Evolutionary conservation across 2,113 vertebrate genomes (phyloP), one percentile per base, ranked within the genome.

Genomic region (Anolis carolinensis): DNA sequence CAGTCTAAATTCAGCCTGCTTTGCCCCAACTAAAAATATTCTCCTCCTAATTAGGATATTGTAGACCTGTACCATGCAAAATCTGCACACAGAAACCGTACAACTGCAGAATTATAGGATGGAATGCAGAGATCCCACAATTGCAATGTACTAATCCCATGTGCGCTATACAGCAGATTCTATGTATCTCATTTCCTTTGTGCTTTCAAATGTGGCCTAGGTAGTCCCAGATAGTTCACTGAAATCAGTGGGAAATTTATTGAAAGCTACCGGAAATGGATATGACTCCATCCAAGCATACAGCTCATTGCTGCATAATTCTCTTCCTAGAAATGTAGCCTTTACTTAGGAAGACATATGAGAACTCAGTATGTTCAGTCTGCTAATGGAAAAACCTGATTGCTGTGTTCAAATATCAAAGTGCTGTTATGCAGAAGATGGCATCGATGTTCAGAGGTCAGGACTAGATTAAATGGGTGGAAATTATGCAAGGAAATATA

Each of bases 1-100:
- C 55, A 20, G 32, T 44, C 44, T n/a, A 74, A 74, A 25, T 27
- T 67, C 34, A 81, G 11, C 21, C 8, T 62, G 11, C 10, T 32
- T 55, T 55, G 14, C 16, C 48, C 70, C 7, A 59, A 82, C 48
- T 82, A 71, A 36, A 81, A 91, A 68, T 73, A 39, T 65, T 74
- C 59, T 52, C 79, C 11, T 20, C 32, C 32, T 36, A 59, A 30
- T 75, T 39, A 59, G 55, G 39, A 39, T 81, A 62, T 39, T 72
- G 13, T 18, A 59, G 34, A 3, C 59, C 21, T 20, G 85, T 88
- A 68, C 62, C 5, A 48, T 48, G 59, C 32, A 7, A 79, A 11
- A 63, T 86, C 55, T 71, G 62, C 81, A 73, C 39, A 59, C 2
- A 11, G 30, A 74, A 62, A 39, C 50, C n/a, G 87, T 74, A 67